Evolutionary conservation across 1,140 invertebrate species (phyloP), one percentile per base, ranked within the genome.

Genomic region (Trypoxylus dichotomus): DNA sequence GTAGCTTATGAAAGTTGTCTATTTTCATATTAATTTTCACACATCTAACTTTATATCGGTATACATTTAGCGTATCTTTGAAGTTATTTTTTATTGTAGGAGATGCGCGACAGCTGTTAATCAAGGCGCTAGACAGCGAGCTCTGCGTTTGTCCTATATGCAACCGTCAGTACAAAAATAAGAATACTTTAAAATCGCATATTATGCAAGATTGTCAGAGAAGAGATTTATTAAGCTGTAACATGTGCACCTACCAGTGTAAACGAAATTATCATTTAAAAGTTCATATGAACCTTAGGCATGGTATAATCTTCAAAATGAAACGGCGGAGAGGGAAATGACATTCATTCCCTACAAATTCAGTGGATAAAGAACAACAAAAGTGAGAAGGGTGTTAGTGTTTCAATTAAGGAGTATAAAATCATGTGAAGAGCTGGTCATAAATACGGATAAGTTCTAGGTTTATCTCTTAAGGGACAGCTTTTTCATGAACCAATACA

Each of bases 81-180:
- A 5, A 54, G 15, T 54, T 54, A 54, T 15, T 54, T 54, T 15
- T 54, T 54, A 54, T 54, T 54, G 47, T 54, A 54, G 47, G 47
- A 54, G 19, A 6, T 19, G 15, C 47, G 15, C 47, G 19, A 6
- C 47, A 54, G 15, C 19, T n/a, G 47, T 6, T 54, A 54, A 54
- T 54, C 13, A 54, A 54, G 47, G 47, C 19, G 19, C 19, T 54
- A 19, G 47, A 54, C 6, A 54, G 19, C 19, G 47, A 54, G 19
- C 6, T 19, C 47, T 71, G 63, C 8, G 27, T 71, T 29, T 83
- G 82, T 77, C 71, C 73, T 24, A 63, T 73, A 21, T 83, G 82
- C 75, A 41, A 71, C 7, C 78, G 78, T 42, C 21, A 78, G n/a
- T 83, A 80, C 75, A 82, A 81, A 79, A 83, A 81, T 77, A 75